Evolutionary conservation across 2,113 vertebrate species (phyloP).

Genomic region (Todiramphus saurophagus): DNA sequence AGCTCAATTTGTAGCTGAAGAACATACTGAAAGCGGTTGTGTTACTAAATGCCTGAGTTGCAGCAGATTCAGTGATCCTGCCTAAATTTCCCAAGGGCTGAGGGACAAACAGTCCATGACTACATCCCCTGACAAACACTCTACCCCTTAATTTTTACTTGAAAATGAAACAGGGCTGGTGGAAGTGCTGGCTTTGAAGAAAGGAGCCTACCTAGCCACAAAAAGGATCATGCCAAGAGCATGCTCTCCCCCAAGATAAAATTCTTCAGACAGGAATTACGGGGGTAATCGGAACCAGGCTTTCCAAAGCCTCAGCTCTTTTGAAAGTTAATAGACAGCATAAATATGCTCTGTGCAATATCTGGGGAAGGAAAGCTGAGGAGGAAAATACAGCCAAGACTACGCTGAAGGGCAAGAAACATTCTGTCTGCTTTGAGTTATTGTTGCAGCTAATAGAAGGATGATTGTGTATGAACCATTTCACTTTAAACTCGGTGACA

Average conservation of each 20-base stretch:
- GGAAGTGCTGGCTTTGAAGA: neutral
- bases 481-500: neutral
- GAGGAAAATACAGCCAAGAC: neutral
- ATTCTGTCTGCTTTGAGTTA: neutral
- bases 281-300: conserved; percentile 26
- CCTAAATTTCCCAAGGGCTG: neutral
- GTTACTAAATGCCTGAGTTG: neutral
- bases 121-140: neutral
- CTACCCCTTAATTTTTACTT: neutral
- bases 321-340: conserved; percentile 42
- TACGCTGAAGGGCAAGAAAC: neutral
- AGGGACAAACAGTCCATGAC: neutral
- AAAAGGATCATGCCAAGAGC: neutral
- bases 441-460: neutral
- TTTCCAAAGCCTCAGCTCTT: conserved; percentile 1
- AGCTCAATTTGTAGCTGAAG: neutral
- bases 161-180: neutral
- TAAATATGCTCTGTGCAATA: conserved; percentile 2
- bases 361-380: neutral
- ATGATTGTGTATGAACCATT: neutral
- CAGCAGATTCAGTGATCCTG: neutral
- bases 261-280: neutral
- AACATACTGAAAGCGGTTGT: neutral
- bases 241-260: neutral
- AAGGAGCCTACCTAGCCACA: neutral